Evolutionary conservation across 2,888 invertebrate species (phyloP), one percentile per base, ranked within the genome.

Genomic region (Nebria brevicollis): DNA sequence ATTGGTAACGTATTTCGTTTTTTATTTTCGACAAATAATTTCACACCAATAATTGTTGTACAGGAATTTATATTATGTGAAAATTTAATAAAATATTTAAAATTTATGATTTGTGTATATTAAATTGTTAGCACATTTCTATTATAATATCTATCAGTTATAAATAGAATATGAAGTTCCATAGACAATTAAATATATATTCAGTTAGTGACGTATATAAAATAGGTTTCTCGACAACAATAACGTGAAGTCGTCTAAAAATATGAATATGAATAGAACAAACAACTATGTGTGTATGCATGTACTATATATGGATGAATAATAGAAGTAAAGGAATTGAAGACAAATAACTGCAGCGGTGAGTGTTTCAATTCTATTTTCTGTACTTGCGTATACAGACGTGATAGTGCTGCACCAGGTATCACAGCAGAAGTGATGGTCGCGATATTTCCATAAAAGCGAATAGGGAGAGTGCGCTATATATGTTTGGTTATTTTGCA

Each of bases 191-290:
- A 6, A 54, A 54, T 6, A 7, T 11, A 8, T 54, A 1, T 13
- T 8, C 11, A 11, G 54, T 54, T 54, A 13, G 7, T 11, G 8
- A 7, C 34, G 34, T 54, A 54, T 54, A 54, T 54, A 54, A 54
- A 2, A 13, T 13, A 54, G 54, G 54, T 43, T 43, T 54, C 11
- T 54, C 54, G 8, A 13, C 54, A 54, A 54, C 11, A 3, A 54
- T 13, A 54, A 54, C 11, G 13, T 7, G 54, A 54, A 54, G 54
- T 54, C 54, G 4, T 54, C 13, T 54, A 54, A 54, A 54, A 54
- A 54, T 54, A 54, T 54, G 54, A 54, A 54, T 54, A 54, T 54
- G 54, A 54, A 54, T 54, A 54, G 54, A 54, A 54, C 54, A 54
- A 54, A 8, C 54, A 54, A 54, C 11, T 54, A 34, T 34, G 20